Percentiles rank a stretch among this genome's conserved stretches.
Evolutionary conservation across 2,113 vertebrate species (phyloP).

Genomic region (Passer domesticus): DNA sequence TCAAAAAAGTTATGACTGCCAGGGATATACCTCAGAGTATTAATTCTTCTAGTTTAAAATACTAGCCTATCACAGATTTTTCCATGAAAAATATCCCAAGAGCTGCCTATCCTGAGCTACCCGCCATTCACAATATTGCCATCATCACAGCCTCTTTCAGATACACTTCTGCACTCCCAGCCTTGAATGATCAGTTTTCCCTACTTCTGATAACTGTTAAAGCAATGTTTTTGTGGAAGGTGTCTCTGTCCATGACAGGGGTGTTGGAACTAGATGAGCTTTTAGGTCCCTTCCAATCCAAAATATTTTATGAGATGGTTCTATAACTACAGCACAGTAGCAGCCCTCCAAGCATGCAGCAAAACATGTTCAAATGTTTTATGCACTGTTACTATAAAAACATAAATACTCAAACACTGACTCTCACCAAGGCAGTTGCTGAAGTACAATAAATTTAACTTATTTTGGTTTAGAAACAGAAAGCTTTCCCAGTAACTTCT

Average conservation of each 20-base stretch:
- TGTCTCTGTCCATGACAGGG: too few species aligned
- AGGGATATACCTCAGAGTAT: background rate
- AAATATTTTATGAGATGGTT: background rate
- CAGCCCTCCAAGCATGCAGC: background rate
- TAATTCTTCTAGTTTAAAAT: background rate
- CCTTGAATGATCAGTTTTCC: background rate
- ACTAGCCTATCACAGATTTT: rapidly evolving
- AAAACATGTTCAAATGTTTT: background rate
- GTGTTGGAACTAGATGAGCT: background rate
- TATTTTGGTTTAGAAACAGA: background rate
- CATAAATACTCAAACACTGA: background rate
- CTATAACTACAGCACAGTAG: background rate
- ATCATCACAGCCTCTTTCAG: background rate
- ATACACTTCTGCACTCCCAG: background rate
- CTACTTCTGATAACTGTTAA: background rate
- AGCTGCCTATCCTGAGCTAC: background rate
- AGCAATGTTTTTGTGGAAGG: background rate
- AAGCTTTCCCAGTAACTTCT: background rate
- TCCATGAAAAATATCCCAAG: background rate
- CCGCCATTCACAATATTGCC: background rate
- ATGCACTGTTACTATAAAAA: background rate
- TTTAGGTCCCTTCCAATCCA: background rate
- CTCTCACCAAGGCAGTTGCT: background rate
- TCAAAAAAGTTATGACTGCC: background rate
- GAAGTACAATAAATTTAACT: background rate